Evolutionary conservation across 2,113 vertebrate species (phyloP).

Genomic region (Hoplias malabaricus): DNA sequence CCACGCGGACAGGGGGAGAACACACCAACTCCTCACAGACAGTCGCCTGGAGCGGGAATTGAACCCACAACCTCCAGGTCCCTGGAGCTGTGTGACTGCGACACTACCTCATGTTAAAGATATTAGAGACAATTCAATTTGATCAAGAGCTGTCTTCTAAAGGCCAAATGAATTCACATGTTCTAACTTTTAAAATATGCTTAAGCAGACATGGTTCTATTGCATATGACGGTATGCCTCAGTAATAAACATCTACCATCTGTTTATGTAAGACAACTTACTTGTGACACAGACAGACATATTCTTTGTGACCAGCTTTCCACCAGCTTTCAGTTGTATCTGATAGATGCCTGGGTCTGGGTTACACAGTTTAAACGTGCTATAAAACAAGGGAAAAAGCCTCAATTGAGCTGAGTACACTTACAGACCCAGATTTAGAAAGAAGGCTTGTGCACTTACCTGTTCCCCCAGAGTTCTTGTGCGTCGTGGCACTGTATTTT

Average conservation of each 20-base stretch:
- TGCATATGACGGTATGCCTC: too few relatives aligned
- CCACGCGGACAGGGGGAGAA: too few relatives aligned
- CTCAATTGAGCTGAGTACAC: background rate
- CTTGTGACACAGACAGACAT: conserved; percentile 82
- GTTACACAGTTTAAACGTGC: conserved; percentile 76
- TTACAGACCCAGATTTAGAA: background rate
- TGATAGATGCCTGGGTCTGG: conserved; percentile 81
- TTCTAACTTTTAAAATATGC: too few relatives aligned
- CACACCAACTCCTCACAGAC: too few relatives aligned
- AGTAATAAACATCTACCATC: background rate
- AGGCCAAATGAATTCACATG: too few relatives aligned
- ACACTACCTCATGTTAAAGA: too few relatives aligned
- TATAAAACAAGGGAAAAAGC: conserved; percentile 54
- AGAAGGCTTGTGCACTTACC: conserved; percentile 5
- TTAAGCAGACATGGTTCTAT: too few relatives aligned
- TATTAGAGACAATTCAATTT: too few relatives aligned
- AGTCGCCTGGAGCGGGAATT: too few relatives aligned
- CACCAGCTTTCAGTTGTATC: conserved; percentile 81
- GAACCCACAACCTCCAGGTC: too few relatives aligned
- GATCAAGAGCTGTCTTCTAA: too few relatives aligned
- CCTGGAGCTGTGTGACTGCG: too few relatives aligned
- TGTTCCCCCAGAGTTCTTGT: background rate
- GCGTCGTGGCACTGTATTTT: conserved; percentile 40
- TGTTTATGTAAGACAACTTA: conserved; percentile 68
- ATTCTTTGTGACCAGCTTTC: conserved; percentile 65